Base-by-base conservation (phyloP, 35 echinoderm and acorn worm species). In the Ophiothrix spiculata region DNA sequence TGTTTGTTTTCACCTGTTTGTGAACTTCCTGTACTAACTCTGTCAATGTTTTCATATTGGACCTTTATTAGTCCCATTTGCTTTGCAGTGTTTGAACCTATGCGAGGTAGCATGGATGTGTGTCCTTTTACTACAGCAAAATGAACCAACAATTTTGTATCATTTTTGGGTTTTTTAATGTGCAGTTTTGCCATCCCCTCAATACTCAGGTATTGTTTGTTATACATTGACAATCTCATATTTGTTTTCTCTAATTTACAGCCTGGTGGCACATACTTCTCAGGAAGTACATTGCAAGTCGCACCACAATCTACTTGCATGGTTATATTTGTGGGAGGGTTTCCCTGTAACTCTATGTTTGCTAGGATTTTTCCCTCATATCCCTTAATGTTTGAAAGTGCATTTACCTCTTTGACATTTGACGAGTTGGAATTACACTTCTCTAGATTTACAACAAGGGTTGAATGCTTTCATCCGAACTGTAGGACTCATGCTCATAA, bases 81-180 rank as follows among this genome's bases (percentile, higher is more conserved):
- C 28, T 92, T 77, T 45, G 75, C 46, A 23, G 56, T 80, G 23
- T 73, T 56, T 8, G 85, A 92, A 81, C 90, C 84, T 75, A 77
- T 15, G 73, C 87, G 35, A 32, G 90, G 90, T 39, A 49, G 28
- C 15, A 45, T 69, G 17, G 60, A 69, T 12, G 25, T 49, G 31
- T 34, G 25, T 28, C 74, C 90, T 42, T 86, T 80, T 17, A 91
- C 36, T 32, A 83, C 85, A 34, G 81, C 85, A 83, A 92, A 92
- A 39, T 78, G 85, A 14, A 87, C 90, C 1, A 39, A 33, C 37
- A 56, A 79, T 35, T 69, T 69, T 28, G 4, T 69, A 25, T 69
- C 29, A 28, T 69, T 69, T 28, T 69, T 69, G 3, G 23, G 60
- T 4, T 69, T 69, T 6, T 2, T 69, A 6, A 69, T 2, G 29